Conservation (phyloP, 35 echinoderm and acorn worm genomes). For the Anneissia japonica region DNA sequence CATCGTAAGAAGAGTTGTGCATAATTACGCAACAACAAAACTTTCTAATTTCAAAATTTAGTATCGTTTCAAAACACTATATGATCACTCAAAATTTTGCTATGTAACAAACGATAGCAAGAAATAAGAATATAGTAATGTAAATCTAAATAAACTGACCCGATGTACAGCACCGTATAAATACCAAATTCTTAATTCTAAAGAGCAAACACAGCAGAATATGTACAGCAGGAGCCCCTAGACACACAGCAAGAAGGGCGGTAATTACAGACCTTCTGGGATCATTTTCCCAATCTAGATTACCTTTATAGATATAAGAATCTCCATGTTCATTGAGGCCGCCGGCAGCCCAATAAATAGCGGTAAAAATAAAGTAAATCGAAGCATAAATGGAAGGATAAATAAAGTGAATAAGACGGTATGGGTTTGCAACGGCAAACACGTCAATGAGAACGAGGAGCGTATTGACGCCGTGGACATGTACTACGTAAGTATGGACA, state of each 20-base stretch:
- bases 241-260: constrained; percentile 16
- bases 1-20: too few species aligned
- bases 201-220: constrained; percentile 48
- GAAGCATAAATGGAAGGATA: constrained; percentile 28
- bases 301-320: constrained; percentile 42
- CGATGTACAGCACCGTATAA: constrained; percentile 28
- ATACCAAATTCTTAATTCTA: constrained; percentile 16
- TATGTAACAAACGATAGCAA: too few species aligned
- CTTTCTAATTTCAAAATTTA: too few species aligned
- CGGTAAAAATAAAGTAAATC: constrained; percentile 68
- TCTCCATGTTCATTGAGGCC: constrained; percentile 51
- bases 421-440: constrained; percentile 51
- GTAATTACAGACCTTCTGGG: constrained; percentile 13
- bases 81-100: too few species aligned
- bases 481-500: constrained; percentile 40
- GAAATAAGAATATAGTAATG: too few species aligned
- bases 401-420: constrained; percentile 55
- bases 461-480: constrained; percentile 54
- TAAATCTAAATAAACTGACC: background rate
- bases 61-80: too few species aligned
- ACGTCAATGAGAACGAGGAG: constrained; percentile 42
- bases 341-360: constrained; percentile 55
- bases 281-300: constrained; percentile 44
- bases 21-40: too few species aligned
- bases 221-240: constrained; percentile 59